A percentile compares a stretch with the other conserved stretches of the same genome.
Evolutionary conservation across 2,113 vertebrate species (phyloP).

Genomic region (Tetraodon nigroviridis): DNA sequence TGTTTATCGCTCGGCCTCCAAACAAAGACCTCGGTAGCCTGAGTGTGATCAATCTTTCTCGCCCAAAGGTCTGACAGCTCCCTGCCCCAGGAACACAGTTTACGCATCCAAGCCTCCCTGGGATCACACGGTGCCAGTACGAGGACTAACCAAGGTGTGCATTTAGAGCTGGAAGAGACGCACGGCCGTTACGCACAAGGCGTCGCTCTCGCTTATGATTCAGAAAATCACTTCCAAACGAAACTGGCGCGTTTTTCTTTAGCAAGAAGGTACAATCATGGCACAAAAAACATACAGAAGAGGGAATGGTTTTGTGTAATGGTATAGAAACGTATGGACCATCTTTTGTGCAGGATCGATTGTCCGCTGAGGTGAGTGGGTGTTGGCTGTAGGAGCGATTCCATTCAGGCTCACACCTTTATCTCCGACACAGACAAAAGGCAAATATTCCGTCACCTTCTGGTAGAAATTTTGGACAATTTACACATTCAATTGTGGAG

Average conservation of each 20-base stretch:
- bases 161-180: constrained; percentile 23
- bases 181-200: constrained; percentile 33
- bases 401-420: constrained; percentile 59
- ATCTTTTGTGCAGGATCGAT: constrained; percentile 69
- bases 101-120: constrained; percentile 89
- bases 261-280: constrained; percentile 29
- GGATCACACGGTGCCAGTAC: constrained; percentile 87
- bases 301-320: constrained; percentile 35
- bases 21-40: constrained; percentile 96
- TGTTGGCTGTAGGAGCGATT: constrained; percentile 79
- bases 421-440: constrained; percentile 11
- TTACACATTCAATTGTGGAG: too few species aligned
- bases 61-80: constrained; percentile 99
- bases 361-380: constrained; percentile 89
- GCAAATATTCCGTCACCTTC: constrained; percentile 6
- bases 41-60: constrained; percentile 95
- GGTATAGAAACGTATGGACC: constrained; percentile 49
- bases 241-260: constrained; percentile 38
- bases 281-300: constrained; percentile 21
- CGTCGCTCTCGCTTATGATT: constrained; percentile 10
- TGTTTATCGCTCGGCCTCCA: constrained; percentile 97
- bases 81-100: constrained; percentile 98
- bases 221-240: constrained; percentile 11
- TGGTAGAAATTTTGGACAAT: background rate
- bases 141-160: constrained; percentile 64